Conservation (phyloP, 2,888 invertebrate genomes). For the Achlya flavicornis region DNA sequence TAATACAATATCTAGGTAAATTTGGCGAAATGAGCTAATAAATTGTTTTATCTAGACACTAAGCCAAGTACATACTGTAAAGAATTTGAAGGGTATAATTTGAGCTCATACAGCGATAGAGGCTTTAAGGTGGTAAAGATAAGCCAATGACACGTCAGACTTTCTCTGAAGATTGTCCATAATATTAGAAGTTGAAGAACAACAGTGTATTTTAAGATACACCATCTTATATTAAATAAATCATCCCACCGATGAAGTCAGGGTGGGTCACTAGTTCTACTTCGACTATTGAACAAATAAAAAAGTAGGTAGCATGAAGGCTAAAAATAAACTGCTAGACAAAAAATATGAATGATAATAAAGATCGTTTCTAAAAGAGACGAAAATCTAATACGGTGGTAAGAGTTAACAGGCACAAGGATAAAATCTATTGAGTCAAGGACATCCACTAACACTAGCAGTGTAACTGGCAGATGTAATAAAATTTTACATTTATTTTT, state of each 20-base stretch:
- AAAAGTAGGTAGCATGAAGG: not conserved
- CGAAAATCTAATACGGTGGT: constrained; percentile 1
- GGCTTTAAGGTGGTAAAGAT: not conserved
- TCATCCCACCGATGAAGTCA: too few species aligned
- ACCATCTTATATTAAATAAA: too few species aligned
- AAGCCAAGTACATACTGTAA: not conserved
- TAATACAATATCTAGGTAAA: constrained; percentile 26
- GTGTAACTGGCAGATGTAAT: not conserved
- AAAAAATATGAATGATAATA: not conserved
- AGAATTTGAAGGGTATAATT: not conserved
- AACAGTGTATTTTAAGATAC: too few species aligned
- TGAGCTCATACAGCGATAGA: constrained; percentile 1
- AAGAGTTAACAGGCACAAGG: not conserved
- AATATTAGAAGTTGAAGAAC: not conserved
- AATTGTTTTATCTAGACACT: not conserved
- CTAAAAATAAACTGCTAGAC: not conserved
- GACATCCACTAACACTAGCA: not conserved
- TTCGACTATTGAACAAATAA: not conserved
- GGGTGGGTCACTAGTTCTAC: too few species aligned
- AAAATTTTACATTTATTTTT: not conserved
- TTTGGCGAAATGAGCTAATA: constrained; percentile 38
- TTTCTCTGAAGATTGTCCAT: not conserved
- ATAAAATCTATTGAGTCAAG: not conserved
- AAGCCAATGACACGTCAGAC: not conserved
- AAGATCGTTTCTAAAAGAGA: not conserved